These are phyloP conservation scores for Lissonota sp. DNA, from an alignment of 2,888 invertebrate species.

Conservation along the genomic window DNA sequence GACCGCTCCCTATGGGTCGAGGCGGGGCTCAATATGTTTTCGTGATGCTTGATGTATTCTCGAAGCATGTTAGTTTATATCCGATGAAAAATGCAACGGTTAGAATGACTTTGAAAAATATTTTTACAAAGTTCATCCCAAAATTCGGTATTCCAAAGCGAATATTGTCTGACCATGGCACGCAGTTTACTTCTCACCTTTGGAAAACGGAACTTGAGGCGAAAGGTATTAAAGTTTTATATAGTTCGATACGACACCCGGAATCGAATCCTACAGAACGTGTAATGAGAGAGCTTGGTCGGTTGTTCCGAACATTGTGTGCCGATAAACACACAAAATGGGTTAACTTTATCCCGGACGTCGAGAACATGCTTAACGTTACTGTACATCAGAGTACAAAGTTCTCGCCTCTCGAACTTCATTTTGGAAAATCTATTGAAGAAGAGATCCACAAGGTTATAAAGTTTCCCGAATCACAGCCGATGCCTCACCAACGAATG, in stretches of 20 bases:
- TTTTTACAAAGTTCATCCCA: too few relatives aligned
- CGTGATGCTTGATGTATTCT: too few relatives aligned
- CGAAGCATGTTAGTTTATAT: too few relatives aligned
- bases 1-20: too few relatives aligned
- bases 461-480: too few relatives aligned
- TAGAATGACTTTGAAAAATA: too few relatives aligned
- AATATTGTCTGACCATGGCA: slow-evolving; percentile 55
- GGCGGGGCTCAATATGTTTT: too few relatives aligned
- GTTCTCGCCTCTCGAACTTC: slow-evolving; percentile 9
- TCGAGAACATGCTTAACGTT: slow-evolving; percentile 55
- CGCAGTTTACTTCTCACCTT: slow-evolving; percentile 45
- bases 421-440: not conserved
- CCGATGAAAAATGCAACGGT: too few relatives aligned
- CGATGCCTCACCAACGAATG: too few relatives aligned
- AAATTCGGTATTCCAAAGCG: too few relatives aligned
- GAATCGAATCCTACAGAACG: slow-evolving; percentile 62
- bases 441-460: too few relatives aligned
- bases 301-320: slow-evolving; percentile 63
- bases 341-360: slow-evolving; percentile 46
- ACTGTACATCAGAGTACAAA: slow-evolving; percentile 51
- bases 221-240: slow-evolving; percentile 32
- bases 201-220: slow-evolving; percentile 43
- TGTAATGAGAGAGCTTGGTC: slow-evolving; percentile 60
- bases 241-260: slow-evolving; percentile 59
- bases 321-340: slow-evolving; percentile 58